Evolutionary conservation across 2,888 invertebrate genomes (phyloP), one percentile per base, ranked within the genome.

Genomic region (Cyclophora punctaria): DNA sequence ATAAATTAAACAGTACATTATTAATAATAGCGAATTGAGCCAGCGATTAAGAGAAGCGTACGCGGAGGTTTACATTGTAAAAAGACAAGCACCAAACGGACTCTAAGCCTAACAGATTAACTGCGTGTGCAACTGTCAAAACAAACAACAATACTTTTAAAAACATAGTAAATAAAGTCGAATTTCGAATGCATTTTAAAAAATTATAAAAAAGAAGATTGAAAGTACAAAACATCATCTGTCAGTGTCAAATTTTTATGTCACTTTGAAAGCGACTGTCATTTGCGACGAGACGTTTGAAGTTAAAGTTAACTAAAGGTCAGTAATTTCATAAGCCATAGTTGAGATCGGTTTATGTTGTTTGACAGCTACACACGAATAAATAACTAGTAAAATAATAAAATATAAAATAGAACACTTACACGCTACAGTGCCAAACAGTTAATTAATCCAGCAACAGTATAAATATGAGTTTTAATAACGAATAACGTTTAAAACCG

Each of bases 11-110:
- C 58, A 20, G 20, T 20, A 20, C 20, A 61, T 63, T 66, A 63
- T 41, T 52, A 73, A 66, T 70, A 73, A 71, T 71, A 75, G 76
- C 67, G 71, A 72, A 73, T 81, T 81, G 81, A 82, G 81, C 81
- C 76, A 75, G 75, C 71, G 69, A 70, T 70, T 68, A 70, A 78
- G 71, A 69, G 62, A 78, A 78, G 78, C 81, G 64, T 69, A 73
- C 67, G 65, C 63, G 64, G 69, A 64, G 66, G 69, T 69, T 63
- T 66, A 64, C 62, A 64, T 56, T 59, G 64, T 65, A 64, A 64
- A n/a, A 60, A 62, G 66, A 20, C 64, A 79, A 80, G 80, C 78
- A 81, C 78, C 76, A 64, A 67, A 69, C 73, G 72, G 71, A 73
- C 67, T 62, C 68, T 77, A 75, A 56, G 48, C 55, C 63, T 73